Evolutionary conservation across 2,797 vertebrate genomes (phyloP).

Genomic region (Anguilla pacifica): DNA sequence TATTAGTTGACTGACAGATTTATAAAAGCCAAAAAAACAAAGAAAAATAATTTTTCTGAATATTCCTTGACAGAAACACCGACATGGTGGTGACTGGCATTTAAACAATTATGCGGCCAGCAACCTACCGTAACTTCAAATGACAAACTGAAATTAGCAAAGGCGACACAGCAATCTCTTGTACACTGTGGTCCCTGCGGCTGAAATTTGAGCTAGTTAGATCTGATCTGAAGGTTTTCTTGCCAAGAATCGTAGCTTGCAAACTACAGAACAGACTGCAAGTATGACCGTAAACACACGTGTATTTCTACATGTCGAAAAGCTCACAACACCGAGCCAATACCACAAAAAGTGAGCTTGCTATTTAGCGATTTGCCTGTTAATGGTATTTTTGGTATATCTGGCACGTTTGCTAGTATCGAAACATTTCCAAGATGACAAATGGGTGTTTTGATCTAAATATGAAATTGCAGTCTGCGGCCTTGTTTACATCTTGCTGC

Average conservation of each 20-base stretch:
- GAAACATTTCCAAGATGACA: not conserved
- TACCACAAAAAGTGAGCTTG: not conserved
- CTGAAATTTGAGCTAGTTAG: not conserved
- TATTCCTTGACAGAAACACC: too few relatives aligned
- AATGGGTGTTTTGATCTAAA: not conserved
- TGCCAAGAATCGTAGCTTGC: not conserved
- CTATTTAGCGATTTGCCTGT: not conserved
- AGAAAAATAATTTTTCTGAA: too few relatives aligned
- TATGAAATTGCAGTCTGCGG: not conserved
- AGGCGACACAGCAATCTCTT: not conserved
- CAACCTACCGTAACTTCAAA: not conserved
- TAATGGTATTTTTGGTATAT: not conserved
- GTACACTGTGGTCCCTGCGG: not conserved
- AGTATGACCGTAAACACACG: slow-evolving; percentile 2
- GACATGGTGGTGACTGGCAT: not conserved
- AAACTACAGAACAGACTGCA: not conserved
- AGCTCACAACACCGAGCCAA: not conserved
- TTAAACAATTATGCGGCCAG: not conserved
- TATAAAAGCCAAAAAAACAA: not conserved
- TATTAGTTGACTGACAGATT: not conserved
- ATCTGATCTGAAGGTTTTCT: not conserved
- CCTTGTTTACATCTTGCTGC: not conserved
- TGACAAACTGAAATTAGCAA: not conserved
- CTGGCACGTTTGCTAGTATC: not conserved
- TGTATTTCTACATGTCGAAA: not conserved